Conservation (phyloP, 1,140 invertebrate species). For the Lutraria rhynchaena region DNA sequence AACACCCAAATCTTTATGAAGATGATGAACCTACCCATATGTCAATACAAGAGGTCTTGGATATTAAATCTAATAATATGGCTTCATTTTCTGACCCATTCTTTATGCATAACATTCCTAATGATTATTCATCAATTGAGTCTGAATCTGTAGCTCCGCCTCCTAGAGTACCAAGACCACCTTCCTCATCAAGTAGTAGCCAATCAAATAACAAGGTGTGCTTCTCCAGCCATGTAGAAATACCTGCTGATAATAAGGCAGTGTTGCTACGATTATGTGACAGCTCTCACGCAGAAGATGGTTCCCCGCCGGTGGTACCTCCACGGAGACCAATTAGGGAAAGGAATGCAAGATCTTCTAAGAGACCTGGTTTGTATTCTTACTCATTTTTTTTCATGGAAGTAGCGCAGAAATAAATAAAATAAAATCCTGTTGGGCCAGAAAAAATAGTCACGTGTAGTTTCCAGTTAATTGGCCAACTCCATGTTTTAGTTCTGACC, state of each 20-base stretch:
- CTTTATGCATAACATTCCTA: conserved; percentile 25
- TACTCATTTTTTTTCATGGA: too few relatives aligned
- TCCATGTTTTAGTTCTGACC: too few relatives aligned
- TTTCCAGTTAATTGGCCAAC: too few relatives aligned
- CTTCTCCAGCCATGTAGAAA: not conserved
- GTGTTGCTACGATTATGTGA: not conserved
- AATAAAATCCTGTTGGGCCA: too few relatives aligned
- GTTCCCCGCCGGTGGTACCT: conserved; percentile 21
- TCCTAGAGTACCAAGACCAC: conserved; percentile 33
- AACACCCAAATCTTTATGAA: conserved; percentile 35
- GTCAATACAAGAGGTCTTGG: conserved; percentile 30
- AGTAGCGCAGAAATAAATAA: too few relatives aligned
- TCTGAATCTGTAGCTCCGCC: conserved; percentile 14
- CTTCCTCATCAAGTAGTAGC: not conserved
- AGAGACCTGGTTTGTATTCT: conserved; percentile 19
- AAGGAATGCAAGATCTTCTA: not conserved
- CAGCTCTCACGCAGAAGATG: conserved; percentile 30
- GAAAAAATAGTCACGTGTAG: too few relatives aligned
- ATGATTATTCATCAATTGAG: not conserved
- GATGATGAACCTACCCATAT: conserved; percentile 52
- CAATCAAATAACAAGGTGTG: conserved; percentile 1
- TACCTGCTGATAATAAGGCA: not conserved
- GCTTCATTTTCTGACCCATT: not conserved
- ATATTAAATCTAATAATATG: not conserved
- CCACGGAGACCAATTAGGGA: not conserved